Conservation (phyloP, 2,113 vertebrate species). For the Elgaria multicarinata region DNA sequence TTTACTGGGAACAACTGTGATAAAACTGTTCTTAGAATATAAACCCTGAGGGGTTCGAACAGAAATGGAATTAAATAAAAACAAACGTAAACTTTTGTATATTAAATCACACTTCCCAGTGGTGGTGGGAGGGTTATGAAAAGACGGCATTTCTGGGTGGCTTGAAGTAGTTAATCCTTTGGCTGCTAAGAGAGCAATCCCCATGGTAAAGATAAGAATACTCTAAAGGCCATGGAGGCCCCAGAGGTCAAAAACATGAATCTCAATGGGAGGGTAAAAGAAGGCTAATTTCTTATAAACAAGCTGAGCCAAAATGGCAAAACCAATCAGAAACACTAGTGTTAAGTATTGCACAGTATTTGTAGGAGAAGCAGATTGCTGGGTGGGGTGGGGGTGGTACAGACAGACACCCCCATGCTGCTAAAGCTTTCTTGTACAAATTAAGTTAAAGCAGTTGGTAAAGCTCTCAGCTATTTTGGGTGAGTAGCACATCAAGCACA, state of each 20-base stretch:
- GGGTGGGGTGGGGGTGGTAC: background rate
- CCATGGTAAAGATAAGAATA: background rate
- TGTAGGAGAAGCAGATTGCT: background rate
- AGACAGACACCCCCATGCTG: no score
- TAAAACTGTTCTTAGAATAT: conserved; percentile 44
- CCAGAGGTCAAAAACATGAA: conserved; percentile 5
- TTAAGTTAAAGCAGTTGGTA: conserved; percentile 3
- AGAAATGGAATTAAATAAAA: conserved; percentile 47
- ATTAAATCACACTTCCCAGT: background rate
- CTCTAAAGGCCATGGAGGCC: conserved; percentile 11
- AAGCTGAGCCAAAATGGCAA: conserved; percentile 20
- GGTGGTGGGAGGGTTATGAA: background rate
- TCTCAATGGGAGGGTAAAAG: conserved; percentile 43
- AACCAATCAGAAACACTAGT: conserved; percentile 1
- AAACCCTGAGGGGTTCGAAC: conserved; percentile 15
- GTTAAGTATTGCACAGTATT: background rate
- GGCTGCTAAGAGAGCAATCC: conserved; percentile 20
- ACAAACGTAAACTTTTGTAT: conserved; percentile 21
- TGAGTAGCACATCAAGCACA: conserved; percentile 27
- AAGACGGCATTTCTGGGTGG: conserved; percentile 26
- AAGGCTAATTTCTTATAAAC: conserved; percentile 36
- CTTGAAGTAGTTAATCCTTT: conserved; percentile 47
- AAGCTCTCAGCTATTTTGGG: conserved; percentile 5
- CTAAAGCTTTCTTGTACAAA: conserved; percentile 10
- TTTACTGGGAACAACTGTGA: conserved; percentile 22